Percentiles rank a stretch among this genome's conserved stretches.
Conservation (phyloP, 92 coral and sea anemone species). For the Paragorgia papillata region DNA sequence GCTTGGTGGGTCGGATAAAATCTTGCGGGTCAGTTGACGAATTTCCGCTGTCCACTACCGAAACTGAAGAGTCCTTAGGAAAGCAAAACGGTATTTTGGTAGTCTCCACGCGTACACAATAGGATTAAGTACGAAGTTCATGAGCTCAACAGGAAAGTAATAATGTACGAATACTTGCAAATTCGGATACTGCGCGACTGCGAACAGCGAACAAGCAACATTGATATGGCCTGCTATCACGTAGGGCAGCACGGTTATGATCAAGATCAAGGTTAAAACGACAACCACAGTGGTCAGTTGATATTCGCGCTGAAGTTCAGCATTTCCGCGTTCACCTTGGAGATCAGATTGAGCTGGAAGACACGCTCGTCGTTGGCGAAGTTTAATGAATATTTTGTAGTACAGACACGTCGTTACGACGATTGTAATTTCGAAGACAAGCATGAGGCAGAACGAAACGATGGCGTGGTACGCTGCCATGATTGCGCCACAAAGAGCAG, state of each 20-base stretch:
- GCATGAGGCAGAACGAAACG: background rate
- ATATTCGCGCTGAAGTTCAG: slow-evolving; percentile 27
- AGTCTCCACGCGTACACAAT: slow-evolving; percentile 25
- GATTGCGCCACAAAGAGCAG: slow-evolving; percentile 5
- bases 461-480: slow-evolving; percentile 4
- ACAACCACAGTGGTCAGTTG: slow-evolving; percentile 36
- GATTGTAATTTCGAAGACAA: slow-evolving; percentile 25
- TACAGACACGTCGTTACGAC: slow-evolving; percentile 17
- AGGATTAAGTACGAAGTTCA: slow-evolving; percentile 29
- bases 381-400: slow-evolving; percentile 38
- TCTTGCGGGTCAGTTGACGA: too few relatives aligned
- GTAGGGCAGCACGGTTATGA: slow-evolving; percentile 33
- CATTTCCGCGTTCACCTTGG: slow-evolving; percentile 1
- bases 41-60: background rate
- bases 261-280: slow-evolving; percentile 13
- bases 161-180: slow-evolving; percentile 6
- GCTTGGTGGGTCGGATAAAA: too few relatives aligned
- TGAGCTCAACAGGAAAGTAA: slow-evolving; percentile 28
- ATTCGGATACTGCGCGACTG: background rate
- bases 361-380: slow-evolving; percentile 6
- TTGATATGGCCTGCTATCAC: slow-evolving; percentile 24
- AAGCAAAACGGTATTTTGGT: slow-evolving; percentile 31
- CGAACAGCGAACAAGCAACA: background rate
- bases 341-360: slow-evolving; percentile 8
- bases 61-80: slow-evolving; percentile 2